Base-by-base conservation (phyloP, 2,888 invertebrate genomes). In the Acronicta aceris region DNA sequence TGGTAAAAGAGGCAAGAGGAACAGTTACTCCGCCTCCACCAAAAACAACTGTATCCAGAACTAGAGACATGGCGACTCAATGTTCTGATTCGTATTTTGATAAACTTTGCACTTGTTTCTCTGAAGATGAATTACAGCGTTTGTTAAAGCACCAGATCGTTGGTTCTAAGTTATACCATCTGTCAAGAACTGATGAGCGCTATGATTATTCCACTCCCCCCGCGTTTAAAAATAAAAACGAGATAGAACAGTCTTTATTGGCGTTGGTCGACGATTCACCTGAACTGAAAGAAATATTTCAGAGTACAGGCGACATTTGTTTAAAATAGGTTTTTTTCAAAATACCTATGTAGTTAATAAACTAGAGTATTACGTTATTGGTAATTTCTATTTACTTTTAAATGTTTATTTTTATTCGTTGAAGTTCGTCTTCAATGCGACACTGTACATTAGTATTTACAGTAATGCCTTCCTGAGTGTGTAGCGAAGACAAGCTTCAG, bases 101-200 rank as follows among this genome's bases (percentile, higher is more conserved):
- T 16, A 59, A 53, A 9, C 58, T 92, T 17, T 93, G 91, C 67
- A 85, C 77, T 21, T 92, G 92, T 65, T 89, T 89, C 58, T 87
- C 88, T 6, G 87, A 88, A 13, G 83, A 84, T 7, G 53, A n/a
- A 42, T 30, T 50, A 4, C 21, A 45, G 4, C 21, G 41, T 40
- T 50, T 69, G n/a, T 40, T 13, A 17, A 53, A 33, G 17, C 5
- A 6, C n/a, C 13, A n/a, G 5, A 1, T 25, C 16, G 41, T 46
- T 6, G 40, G 70, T 16, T 50, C 40, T 1, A 33, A 33, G 33
- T 42, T 50, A 45, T 61, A 47, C 16, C n/a, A 33, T 16, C 43
- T 52, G 7, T 12, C 49, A 46, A n/a, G n/a, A 52, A 43, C 27
- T 0, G 33, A 15, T 0, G 40, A n/a, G 7, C 10, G 30, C 25